Evolutionary conservation across 2,888 invertebrate genomes (phyloP), one percentile per base, ranked within the genome.

Genomic region (Eilema caniola): DNA sequence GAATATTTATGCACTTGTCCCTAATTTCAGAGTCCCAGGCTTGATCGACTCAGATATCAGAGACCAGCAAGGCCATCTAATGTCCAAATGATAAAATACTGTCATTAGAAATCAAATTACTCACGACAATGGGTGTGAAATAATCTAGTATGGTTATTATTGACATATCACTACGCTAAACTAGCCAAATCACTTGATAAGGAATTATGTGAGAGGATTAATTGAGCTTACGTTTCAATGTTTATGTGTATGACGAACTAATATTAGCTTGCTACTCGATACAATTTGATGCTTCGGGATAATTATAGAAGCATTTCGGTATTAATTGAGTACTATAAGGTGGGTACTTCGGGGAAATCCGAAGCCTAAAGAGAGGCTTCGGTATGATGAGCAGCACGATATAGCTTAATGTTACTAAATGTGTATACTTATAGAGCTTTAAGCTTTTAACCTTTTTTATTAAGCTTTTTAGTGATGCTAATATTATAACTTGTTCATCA

Each of bases 91-190:
- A 41, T 31, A 31, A 41, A 66, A 69, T 65, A 80, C n/a, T 81
- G 73, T 69, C 64, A 70, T 63, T n/a, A 20, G 53, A 62, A 70
- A 70, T 70, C 70, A 73, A 77, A 79, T 80, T 79, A 70, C 68
- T 67, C 47, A 7, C 57, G 16, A 64, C 68, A 71, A 79, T 68
- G 37, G 57, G 23, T 47, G 14, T 31, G 64, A 69, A 59, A 69
- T 81, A 61, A 71, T 79, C 73, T 74, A 82, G 69, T 12, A 53
- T 23, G 23, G 10, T 73, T n/a, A 25, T 25, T 31, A 61, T 24
- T 31, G 37, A 41, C n/a, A 56, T 25, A 23, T 57, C 31, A 2
- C 8, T 65, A 20, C 28, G 10, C 16, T 56, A 31, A 31, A 28
- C 28, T 16, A 53, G 16, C 24, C 37, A 24, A 37, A 37, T 24